phyloP scores from a whole-genome alignment of 2,888 invertebrate species.

The Dinocampus coccinellae region DNA sequence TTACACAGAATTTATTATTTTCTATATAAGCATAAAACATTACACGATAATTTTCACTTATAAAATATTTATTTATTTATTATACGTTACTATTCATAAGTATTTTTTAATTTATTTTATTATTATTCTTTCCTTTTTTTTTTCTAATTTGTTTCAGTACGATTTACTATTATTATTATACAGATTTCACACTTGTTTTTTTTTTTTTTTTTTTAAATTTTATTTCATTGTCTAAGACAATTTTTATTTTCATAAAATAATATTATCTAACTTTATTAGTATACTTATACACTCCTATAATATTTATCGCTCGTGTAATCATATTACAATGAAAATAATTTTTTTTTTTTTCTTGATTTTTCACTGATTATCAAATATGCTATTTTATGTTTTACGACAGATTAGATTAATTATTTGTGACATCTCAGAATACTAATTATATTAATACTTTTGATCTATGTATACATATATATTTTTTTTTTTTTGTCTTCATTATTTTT shows the following conservation, averaged over 20 bases:
- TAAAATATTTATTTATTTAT: constrained; percentile 63
- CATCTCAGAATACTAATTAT: neutral
- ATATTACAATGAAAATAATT: constrained; percentile 37
- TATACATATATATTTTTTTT: neutral
- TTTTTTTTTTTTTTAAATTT: too few relatives aligned
- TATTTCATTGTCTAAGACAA: constrained; percentile 39
- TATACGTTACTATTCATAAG: constrained; percentile 36
- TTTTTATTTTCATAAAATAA: constrained; percentile 33
- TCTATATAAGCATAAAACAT: constrained; percentile 63
- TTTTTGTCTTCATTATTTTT: neutral
- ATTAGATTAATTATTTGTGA: neutral
- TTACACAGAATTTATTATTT: constrained; percentile 66
- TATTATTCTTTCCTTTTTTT: constrained; percentile 57
- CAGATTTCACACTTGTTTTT: constrained; percentile 55
- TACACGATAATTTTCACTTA: constrained; percentile 65
- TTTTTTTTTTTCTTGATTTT: constrained; percentile 43
- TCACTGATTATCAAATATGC: constrained; percentile 11
- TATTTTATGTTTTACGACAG: neutral
- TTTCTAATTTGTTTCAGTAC: constrained; percentile 47
- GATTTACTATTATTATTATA: constrained; percentile 53
- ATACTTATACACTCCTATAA: constrained; percentile 9
- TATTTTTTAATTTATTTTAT: constrained; percentile 47
- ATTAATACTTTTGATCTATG: neutral
- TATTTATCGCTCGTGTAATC: constrained; percentile 19
- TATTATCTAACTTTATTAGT: neutral